Conservation (phyloP, 2,888 invertebrate species). For the Charanyca ferruginea region DNA sequence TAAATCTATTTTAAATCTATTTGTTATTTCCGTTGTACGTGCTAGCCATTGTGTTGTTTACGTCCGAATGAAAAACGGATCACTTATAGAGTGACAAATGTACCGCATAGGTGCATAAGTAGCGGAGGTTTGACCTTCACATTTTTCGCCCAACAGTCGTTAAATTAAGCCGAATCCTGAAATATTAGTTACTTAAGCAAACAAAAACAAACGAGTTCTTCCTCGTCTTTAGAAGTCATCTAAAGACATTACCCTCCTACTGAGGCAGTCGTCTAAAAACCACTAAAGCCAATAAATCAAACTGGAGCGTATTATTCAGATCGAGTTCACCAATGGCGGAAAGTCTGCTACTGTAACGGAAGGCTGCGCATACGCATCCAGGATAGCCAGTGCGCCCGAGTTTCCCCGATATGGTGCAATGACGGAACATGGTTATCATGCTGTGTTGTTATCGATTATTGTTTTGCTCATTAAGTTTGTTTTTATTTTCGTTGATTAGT, state of each 20-base stretch:
- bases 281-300: slow-evolving; percentile 6
- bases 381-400: slow-evolving; percentile 47
- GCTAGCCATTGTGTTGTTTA: no score
- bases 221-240: background rate
- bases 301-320: slow-evolving; percentile 25
- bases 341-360: slow-evolving; percentile 47
- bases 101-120: no score
- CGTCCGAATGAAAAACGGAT: no score
- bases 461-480: slow-evolving; percentile 3
- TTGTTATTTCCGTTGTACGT: no score
- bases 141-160: no score
- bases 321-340: slow-evolving; percentile 44
- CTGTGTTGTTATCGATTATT: slow-evolving; percentile 25
- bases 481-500: slow-evolving; percentile 3
- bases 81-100: no score
- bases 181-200: no score
- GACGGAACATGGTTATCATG: slow-evolving; percentile 45
- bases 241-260: background rate
- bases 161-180: no score
- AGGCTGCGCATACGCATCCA: slow-evolving; percentile 47
- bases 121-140: no score
- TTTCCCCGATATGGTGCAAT: slow-evolving; percentile 53
- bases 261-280: background rate
- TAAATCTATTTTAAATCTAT: no score
- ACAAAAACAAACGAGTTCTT: no score